phyloP scores from a whole-genome alignment of 1,140 invertebrate genomes.

The Aphelinus certus region DNA sequence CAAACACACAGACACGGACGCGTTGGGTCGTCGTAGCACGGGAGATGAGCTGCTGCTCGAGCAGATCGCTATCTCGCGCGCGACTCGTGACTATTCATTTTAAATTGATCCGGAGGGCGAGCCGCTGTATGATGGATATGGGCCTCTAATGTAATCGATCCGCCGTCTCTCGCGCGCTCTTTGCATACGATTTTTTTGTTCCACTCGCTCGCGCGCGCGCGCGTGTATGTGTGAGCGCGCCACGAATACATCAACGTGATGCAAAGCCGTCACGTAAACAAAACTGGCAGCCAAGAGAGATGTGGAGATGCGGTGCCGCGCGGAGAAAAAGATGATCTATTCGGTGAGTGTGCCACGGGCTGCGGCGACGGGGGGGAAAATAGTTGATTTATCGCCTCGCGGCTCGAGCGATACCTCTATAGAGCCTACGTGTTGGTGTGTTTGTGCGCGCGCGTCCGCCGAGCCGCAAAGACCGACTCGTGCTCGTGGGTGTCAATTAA shows the following conservation, averaged over 20 bases:
- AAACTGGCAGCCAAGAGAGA: neutral
- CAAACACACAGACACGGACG: no score
- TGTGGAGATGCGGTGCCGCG: neutral
- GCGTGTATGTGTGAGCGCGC: neutral
- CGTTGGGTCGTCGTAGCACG: no score
- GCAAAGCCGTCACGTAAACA: neutral
- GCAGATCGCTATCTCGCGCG: neutral
- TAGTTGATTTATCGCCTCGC: conserved; percentile 15
- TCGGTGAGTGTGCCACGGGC: neutral
- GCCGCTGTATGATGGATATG: neutral
- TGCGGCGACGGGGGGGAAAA: neutral
- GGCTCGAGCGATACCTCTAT: neutral
- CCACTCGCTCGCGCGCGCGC: no score
- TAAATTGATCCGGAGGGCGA: conserved; percentile 1
- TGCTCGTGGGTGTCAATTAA: conserved; percentile 21
- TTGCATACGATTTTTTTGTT: neutral
- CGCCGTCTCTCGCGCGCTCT: neutral
- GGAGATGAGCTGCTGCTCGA: no score
- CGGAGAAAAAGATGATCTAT: neutral
- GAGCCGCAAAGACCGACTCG: neutral
- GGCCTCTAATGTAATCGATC: conserved; percentile 1
- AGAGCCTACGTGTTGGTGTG: neutral
- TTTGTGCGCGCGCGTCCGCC: neutral
- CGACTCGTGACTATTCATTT: conserved; percentile 21
- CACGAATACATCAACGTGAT: neutral